Conservation (phyloP, 2,113 vertebrate genomes). For the Alaudala cheleensis region DNA sequence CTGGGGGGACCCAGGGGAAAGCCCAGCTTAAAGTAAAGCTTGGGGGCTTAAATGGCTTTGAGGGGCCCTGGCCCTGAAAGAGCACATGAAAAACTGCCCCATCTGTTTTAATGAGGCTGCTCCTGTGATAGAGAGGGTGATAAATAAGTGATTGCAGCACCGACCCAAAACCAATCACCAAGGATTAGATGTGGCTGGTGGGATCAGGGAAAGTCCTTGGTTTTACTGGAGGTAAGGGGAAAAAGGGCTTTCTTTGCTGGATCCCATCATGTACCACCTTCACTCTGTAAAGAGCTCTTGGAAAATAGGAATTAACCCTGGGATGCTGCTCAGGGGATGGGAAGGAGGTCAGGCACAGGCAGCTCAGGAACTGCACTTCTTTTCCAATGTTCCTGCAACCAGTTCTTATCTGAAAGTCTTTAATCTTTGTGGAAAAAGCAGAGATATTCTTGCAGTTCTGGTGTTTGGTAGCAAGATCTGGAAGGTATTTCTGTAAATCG, state of each 20-base stretch:
- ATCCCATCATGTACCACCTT: background rate
- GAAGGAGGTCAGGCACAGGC: background rate
- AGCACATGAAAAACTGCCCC: background rate
- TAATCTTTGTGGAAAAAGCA: background rate
- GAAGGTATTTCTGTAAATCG: background rate
- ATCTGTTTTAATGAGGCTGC: background rate
- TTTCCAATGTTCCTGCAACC: background rate
- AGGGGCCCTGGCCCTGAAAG: background rate
- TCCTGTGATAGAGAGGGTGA: background rate
- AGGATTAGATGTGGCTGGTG: background rate
- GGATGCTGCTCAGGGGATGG: background rate
- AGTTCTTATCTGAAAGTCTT: background rate
- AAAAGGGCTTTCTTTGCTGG: background rate
- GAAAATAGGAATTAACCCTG: background rate
- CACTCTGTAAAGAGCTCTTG: background rate
- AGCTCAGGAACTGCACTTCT: background rate
- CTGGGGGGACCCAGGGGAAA: background rate
- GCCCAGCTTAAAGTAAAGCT: background rate
- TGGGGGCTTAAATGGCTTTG: background rate
- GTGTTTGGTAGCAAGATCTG: background rate
- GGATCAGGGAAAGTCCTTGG: background rate
- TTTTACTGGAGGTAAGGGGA: background rate
- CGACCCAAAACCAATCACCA: background rate
- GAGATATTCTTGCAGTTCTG: background rate
- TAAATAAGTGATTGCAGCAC: background rate